Evolutionary conservation across 2,888 invertebrate species (phyloP).

Genomic region (Melinopterus prodromus): DNA sequence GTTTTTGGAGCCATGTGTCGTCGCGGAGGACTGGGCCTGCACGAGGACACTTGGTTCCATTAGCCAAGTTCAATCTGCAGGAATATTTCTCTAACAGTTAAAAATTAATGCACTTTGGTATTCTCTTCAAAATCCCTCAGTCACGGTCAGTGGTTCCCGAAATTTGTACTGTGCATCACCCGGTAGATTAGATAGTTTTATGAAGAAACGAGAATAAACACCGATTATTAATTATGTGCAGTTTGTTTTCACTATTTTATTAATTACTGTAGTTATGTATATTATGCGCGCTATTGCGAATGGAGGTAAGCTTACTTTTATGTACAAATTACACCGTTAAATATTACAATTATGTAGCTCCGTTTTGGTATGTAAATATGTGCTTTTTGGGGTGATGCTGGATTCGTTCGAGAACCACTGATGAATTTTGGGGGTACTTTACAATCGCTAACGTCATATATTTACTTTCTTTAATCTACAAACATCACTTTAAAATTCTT

Average conservation of each 20-base stretch:
- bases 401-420: slow-evolving; percentile 48
- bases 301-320: slow-evolving; percentile 55
- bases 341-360: slow-evolving; percentile 35
- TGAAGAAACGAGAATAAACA: slow-evolving; percentile 52
- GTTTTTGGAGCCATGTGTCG: slow-evolving; percentile 19
- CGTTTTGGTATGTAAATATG: neutral
- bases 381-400: slow-evolving; percentile 12
- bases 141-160: slow-evolving; percentile 56
- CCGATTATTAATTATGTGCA: slow-evolving; percentile 57
- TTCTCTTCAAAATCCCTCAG: slow-evolving; percentile 59
- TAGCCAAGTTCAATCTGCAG: slow-evolving; percentile 61
- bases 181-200: slow-evolving; percentile 53
- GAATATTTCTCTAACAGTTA: slow-evolving; percentile 53
- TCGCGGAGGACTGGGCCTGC: slow-evolving; percentile 11
- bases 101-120: slow-evolving; percentile 60
- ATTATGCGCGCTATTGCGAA: slow-evolving; percentile 55
- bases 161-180: slow-evolving; percentile 58
- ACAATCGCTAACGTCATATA: slow-evolving; percentile 59
- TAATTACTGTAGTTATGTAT: slow-evolving; percentile 37
- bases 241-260: slow-evolving; percentile 35
- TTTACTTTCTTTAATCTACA: slow-evolving; percentile 47
- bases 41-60: slow-evolving; percentile 37
- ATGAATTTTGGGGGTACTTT: slow-evolving; percentile 55
- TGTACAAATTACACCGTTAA: slow-evolving; percentile 46
- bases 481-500: slow-evolving; percentile 53